Conservation (phyloP, 2,797 vertebrate genomes). For the Choloepus didactylus region DNA sequence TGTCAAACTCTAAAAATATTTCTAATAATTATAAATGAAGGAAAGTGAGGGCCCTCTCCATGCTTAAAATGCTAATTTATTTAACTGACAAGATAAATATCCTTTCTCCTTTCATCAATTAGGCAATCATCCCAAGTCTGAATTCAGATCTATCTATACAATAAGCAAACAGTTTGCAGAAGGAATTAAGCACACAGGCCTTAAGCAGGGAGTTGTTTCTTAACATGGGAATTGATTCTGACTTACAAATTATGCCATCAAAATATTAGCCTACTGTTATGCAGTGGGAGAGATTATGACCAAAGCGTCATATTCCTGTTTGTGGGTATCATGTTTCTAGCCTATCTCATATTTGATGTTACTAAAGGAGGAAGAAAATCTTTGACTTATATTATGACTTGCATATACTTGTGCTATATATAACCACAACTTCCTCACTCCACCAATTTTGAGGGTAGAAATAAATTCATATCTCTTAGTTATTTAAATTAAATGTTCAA, state of each 20-base stretch:
- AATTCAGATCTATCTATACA: conserved; percentile 19
- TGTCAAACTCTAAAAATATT: conserved; percentile 35
- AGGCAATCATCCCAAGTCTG: conserved; percentile 46
- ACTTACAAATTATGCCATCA: conserved; percentile 36
- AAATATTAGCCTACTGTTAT: not conserved
- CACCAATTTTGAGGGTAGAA: not conserved
- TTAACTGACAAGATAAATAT: conserved; percentile 62
- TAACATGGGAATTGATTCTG: not conserved
- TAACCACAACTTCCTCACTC: not conserved
- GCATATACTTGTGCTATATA: not conserved
- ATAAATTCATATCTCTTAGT: not conserved
- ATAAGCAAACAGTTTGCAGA: conserved; percentile 49
- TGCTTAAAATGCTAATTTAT: conserved; percentile 64
- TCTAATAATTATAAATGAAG: conserved; percentile 60
- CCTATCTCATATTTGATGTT: not conserved
- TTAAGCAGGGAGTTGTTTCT: conserved; percentile 26
- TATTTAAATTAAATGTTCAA: not conserved
- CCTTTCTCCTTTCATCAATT: conserved; percentile 56
- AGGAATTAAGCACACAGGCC: conserved; percentile 43
- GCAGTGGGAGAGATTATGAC: not conserved
- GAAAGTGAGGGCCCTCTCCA: conserved; percentile 42
- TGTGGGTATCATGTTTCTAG: not conserved
- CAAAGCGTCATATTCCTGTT: not conserved
- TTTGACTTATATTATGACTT: conserved; percentile 36
- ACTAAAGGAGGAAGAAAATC: not conserved